Evolutionary conservation across 2,888 invertebrate genomes (phyloP), one percentile per base, ranked within the genome.

Genomic region (Trachelus stipa): DNA sequence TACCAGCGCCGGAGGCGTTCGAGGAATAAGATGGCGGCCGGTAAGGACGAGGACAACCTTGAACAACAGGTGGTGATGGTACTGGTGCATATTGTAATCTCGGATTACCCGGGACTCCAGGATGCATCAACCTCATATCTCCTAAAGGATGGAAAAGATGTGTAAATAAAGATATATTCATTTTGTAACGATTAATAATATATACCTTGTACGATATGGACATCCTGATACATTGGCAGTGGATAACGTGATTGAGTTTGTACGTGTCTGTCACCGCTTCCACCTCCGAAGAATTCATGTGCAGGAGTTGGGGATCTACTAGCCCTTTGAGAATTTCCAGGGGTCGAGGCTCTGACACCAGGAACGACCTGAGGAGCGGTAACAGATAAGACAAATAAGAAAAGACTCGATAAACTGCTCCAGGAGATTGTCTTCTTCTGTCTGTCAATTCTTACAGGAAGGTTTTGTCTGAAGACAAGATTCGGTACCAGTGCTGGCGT

Each of bases 221-320:
- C 88, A 88, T 89, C 90, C 85, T 90, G 91, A 86, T 91, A 91
- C 88, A 91, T 89, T 90, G 91, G 90, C 89, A 91, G 88, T 90
- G 91, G 90, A 84, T 91, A 91, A 84, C 89, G 90, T 83, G 90
- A 85, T 83, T 89, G 90, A 78, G 87, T 81, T 86, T 91, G 91
- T 85, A 87, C 87, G 86, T 81, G 90, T 88, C 90, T 88, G 81
- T 91, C 91, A 77, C 88, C 89, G 79, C 85, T 87, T 78, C 87
- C 86, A 83, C 85, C 86, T 82, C 88, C 89, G 76, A 89, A 89
- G 79, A 90, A 79, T 73, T 91, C 91, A 75, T 91, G 90, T 71
- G 89, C 91, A 40, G 91, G 90, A 40, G 90, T 91, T 35, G 91
- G 90, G 30, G 91, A 91, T 82, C 90, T 88, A 81, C 90, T 91